Conservation (phyloP, 2,113 vertebrate genomes). For the Antigone vipio region DNA sequence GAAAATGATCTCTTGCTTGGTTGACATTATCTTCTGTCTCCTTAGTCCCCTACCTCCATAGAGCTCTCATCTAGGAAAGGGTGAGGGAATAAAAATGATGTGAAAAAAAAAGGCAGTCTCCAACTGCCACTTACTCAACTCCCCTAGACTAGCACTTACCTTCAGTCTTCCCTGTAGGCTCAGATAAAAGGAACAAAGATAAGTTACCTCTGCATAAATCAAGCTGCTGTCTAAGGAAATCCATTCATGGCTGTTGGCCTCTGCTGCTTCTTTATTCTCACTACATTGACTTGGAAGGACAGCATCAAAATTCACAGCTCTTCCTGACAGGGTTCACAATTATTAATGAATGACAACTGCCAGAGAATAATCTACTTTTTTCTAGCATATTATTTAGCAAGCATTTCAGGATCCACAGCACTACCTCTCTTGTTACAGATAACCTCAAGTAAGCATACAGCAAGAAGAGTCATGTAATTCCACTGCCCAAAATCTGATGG, state of each 20-base stretch:
- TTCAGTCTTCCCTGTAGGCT: neutral
- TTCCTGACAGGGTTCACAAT: neutral
- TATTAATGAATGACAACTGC: neutral
- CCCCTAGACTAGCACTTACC: neutral
- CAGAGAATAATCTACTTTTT: neutral
- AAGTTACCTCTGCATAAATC: neutral
- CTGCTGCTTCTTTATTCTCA: neutral
- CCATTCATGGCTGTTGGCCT: neutral
- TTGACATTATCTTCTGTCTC: neutral
- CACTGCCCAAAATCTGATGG: neutral
- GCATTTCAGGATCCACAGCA: neutral
- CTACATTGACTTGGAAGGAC: neutral
- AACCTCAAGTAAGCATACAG: neutral
- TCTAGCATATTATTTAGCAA: neutral
- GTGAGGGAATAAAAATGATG: neutral
- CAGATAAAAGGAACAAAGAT: neutral
- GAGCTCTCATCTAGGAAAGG: neutral
- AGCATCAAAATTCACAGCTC: neutral
- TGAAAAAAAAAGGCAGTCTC: neutral
- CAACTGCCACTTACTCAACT: neutral
- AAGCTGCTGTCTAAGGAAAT: neutral
- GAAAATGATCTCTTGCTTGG: neutral
- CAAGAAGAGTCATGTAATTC: neutral
- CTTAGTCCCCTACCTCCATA: neutral
- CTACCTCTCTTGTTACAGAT: neutral